These are phyloP conservation scores for Apis cerana DNA, from an alignment of 1,140 invertebrate genomes.

Conservation along the genomic window DNA sequence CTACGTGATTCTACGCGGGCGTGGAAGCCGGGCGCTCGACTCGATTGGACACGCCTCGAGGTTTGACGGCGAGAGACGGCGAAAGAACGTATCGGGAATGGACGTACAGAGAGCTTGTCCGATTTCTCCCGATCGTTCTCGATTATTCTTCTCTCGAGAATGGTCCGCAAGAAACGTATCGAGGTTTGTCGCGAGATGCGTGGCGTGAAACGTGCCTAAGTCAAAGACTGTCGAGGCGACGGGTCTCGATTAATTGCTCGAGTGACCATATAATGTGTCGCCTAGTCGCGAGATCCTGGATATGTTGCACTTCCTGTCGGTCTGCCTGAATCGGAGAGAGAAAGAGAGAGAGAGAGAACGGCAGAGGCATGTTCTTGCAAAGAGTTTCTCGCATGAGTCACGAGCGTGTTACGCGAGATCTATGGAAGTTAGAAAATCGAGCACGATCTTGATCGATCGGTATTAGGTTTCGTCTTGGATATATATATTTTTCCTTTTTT, in stretches of 20 bases:
- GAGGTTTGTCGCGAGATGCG: constrained; percentile 6
- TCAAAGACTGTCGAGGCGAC: constrained; percentile 14
- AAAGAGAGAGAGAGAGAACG: not conserved
- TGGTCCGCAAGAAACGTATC: not conserved
- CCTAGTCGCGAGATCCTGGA: not conserved
- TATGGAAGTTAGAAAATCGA: not conserved
- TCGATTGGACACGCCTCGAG: constrained; percentile 51
- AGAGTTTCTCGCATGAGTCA: constrained; percentile 11
- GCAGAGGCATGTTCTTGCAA: not conserved
- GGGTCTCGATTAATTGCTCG: constrained; percentile 9
- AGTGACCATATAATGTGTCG: not conserved
- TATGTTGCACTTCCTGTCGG: not conserved
- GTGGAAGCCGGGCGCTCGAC: constrained; percentile 16
- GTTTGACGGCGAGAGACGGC: constrained; percentile 15
- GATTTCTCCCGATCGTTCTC: constrained; percentile 41
- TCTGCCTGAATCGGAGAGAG: not conserved
- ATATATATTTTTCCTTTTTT: too few relatives aligned
- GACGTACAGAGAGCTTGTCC: constrained; percentile 10
- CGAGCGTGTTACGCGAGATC: not conserved
- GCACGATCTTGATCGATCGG: not conserved
- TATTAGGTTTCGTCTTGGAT: not conserved
- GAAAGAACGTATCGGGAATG: not conserved
- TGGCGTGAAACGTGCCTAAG: not conserved
- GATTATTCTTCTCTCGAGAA: constrained; percentile 3
- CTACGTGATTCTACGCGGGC: not conserved